A percentile compares a stretch with the other conserved stretches of the same genome.
phyloP scores from a whole-genome alignment of 1,140 invertebrate species.

The Trichonephila clavata region DNA sequence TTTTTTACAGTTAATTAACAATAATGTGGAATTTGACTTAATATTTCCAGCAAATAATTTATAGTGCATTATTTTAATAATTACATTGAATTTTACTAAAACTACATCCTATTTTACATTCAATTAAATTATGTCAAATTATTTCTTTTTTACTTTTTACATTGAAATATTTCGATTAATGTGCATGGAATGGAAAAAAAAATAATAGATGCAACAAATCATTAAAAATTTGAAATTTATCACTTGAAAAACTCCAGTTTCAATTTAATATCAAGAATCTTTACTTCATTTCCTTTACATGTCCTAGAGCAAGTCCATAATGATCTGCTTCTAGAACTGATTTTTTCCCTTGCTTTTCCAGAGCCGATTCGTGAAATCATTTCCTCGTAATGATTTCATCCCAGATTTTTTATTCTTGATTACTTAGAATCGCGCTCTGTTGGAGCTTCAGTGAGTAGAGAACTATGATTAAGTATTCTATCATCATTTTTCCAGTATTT shows the following conservation, averaged over 20 bases:
- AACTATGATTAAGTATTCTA: slow-evolving; percentile 36
- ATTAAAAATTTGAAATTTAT: neutral
- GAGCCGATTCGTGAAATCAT: slow-evolving; percentile 11
- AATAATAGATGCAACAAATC: neutral
- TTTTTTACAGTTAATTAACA: too few relatives aligned
- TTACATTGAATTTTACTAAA: too few relatives aligned
- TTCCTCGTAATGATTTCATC: slow-evolving; percentile 52
- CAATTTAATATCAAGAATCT: slow-evolving; percentile 1
- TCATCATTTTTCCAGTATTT: slow-evolving; percentile 28
- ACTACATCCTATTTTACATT: too few relatives aligned
- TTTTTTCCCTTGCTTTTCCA: neutral
- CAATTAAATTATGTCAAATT: too few relatives aligned
- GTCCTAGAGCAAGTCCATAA: neutral
- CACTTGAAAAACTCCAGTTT: neutral
- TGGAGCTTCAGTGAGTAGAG: neutral
- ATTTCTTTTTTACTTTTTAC: too few relatives aligned
- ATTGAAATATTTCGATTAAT: too few relatives aligned
- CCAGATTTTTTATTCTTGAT: slow-evolving; percentile 1
- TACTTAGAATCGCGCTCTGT: neutral
- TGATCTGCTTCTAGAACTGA: neutral
- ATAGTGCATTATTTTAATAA: too few relatives aligned
- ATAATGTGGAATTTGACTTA: too few relatives aligned
- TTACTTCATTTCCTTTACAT: neutral
- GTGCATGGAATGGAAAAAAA: too few relatives aligned
- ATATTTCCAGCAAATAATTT: too few relatives aligned